Evolutionary conservation across 1,140 invertebrate genomes (phyloP).

Genomic region (Ceratina japonica): DNA sequence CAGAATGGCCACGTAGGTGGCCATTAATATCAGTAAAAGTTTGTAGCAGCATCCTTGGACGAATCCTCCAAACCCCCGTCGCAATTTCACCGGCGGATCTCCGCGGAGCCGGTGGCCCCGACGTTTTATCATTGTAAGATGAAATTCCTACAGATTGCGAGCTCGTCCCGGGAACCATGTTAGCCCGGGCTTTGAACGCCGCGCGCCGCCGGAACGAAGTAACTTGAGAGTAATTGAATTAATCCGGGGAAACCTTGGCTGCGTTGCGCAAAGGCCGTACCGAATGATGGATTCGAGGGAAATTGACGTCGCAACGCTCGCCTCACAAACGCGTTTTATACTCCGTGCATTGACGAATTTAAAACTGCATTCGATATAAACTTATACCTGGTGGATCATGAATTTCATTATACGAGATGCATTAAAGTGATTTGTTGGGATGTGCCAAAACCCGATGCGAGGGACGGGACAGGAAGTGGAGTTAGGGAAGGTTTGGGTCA

Average conservation of each 20-base stretch:
- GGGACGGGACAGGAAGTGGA: too few relatives aligned
- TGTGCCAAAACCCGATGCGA: too few relatives aligned
- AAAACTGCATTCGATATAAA: too few relatives aligned
- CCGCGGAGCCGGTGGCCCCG: neutral
- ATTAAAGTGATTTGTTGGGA: too few relatives aligned
- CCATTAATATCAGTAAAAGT: constrained; percentile 62
- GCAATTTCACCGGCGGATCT: constrained; percentile 41
- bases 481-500: too few relatives aligned
- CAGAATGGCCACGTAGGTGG: constrained; percentile 53
- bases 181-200: neutral
- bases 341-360: too few relatives aligned
- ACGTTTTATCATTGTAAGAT: constrained; percentile 36
- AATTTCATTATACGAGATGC: too few relatives aligned
- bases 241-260: neutral
- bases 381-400: too few relatives aligned
- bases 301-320: neutral
- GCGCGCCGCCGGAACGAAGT: neutral
- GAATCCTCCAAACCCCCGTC: constrained; percentile 13
- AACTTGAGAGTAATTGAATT: constrained; percentile 32
- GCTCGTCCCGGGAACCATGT: neutral
- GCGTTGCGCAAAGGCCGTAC: neutral
- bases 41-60: constrained; percentile 50
- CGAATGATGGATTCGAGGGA: neutral
- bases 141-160: constrained; percentile 43
- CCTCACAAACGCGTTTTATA: too few relatives aligned